Evolutionary conservation across 2,888 invertebrate genomes (phyloP).

Genomic region (Nemotelus pantherinus): DNA sequence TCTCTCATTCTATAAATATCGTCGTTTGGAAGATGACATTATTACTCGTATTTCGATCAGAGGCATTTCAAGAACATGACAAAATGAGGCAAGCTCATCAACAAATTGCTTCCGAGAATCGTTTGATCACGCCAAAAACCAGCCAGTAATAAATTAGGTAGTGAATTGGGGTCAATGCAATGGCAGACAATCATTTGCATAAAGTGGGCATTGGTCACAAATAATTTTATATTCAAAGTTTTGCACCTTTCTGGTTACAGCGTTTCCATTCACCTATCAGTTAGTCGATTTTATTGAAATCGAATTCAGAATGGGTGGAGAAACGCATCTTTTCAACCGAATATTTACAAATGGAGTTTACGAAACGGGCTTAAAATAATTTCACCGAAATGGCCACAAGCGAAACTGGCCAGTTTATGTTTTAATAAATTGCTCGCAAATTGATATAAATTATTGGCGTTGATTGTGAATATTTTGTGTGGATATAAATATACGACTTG

Average conservation of each 20-base stretch:
- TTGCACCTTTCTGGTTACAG: conserved; percentile 13
- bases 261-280: conserved; percentile 10
- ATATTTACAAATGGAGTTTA: neutral
- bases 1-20: too few species aligned
- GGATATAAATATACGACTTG: neutral
- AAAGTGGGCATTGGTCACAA: neutral
- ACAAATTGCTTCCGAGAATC: conserved; percentile 9
- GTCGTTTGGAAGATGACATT: too few species aligned
- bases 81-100: neutral
- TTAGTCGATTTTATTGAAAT: conserved; percentile 6
- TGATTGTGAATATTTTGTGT: neutral
- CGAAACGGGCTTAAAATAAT: neutral
- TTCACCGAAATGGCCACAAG: neutral
- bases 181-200: conserved; percentile 10
- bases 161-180: neutral
- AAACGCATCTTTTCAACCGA: neutral
- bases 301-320: conserved; percentile 11
- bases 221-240: neutral
- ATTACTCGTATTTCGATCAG: too few species aligned
- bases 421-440: conserved; percentile 16
- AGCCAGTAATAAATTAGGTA: neutral
- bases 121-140: conserved; percentile 17
- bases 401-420: conserved; percentile 5
- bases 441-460: conserved; percentile 7
- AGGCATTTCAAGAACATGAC: neutral